Evolutionary conservation across 2,888 invertebrate species (phyloP).

Genomic region (Drosophila nr. perissopoda): DNA sequence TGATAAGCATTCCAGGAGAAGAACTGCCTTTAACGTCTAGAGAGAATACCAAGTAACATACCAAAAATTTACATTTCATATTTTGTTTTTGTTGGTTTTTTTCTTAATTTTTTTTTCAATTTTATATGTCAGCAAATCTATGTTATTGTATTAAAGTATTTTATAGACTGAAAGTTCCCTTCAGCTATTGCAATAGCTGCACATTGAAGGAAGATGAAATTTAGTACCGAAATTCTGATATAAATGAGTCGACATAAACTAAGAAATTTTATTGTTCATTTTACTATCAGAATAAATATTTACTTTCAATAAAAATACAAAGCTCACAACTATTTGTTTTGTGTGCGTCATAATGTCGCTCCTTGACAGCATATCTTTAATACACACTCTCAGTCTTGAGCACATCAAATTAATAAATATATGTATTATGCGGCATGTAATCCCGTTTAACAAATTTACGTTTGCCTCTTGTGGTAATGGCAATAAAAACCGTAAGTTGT

Average conservation of each 20-base stretch:
- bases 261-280: not conserved
- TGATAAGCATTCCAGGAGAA: not conserved
- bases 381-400: constrained; percentile 45
- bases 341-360: not conserved
- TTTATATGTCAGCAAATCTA: too few species aligned
- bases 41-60: too few species aligned
- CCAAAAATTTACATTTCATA: too few species aligned
- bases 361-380: constrained; percentile 6
- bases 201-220: not conserved
- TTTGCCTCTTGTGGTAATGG: constrained; percentile 60
- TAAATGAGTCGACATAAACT: not conserved
- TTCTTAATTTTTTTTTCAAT: too few species aligned
- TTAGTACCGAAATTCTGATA: not conserved
- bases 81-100: not conserved
- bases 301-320: not conserved
- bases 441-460: constrained; percentile 74
- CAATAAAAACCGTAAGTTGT: constrained; percentile 63
- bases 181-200: not conserved
- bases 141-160: not conserved
- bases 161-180: not conserved
- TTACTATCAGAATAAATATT: not conserved
- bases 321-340: not conserved
- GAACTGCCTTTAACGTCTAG: too few species aligned
- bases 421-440: constrained; percentile 63
- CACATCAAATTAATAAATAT: constrained; percentile 61